Evolutionary conservation across 2,797 vertebrate genomes (phyloP).

Genomic region (Gadopsis marmoratus): DNA sequence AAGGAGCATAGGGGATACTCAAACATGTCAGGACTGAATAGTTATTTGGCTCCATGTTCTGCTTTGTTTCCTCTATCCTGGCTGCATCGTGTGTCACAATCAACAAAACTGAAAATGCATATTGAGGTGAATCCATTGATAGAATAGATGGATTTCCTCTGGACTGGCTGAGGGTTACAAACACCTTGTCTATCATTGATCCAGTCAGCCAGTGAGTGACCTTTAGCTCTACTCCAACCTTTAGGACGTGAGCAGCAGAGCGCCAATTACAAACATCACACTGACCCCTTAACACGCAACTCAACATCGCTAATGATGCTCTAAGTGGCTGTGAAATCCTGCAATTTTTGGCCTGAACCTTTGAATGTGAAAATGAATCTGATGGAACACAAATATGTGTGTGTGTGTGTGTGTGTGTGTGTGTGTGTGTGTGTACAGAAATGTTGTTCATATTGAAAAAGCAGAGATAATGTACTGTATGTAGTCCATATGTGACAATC

Average conservation of each 20-base stretch:
- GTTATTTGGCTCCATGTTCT: background rate
- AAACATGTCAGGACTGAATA: background rate
- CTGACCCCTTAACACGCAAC: conserved; percentile 23
- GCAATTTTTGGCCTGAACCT: conserved; percentile 10
- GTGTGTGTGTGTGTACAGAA: background rate
- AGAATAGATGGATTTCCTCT: conserved; percentile 20
- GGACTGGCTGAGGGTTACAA: background rate
- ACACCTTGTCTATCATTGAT: conserved; percentile 61
- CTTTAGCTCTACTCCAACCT: conserved; percentile 74
- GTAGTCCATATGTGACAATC: background rate
- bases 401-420: conserved; percentile 7
- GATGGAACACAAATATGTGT: background rate
- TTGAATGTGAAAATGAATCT: conserved; percentile 29
- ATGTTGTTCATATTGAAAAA: too few species aligned
- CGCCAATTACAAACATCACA: conserved; percentile 66
- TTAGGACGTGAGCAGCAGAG: conserved; percentile 42
- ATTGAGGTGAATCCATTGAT: conserved; percentile 39
- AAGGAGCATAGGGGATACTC: background rate
- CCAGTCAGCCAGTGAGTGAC: conserved; percentile 38
- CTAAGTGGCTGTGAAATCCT: conserved; percentile 44
- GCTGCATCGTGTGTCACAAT: background rate
- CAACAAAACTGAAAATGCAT: conserved; percentile 35
- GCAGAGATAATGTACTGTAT: too few species aligned
- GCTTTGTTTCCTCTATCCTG: background rate
- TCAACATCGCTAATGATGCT: conserved; percentile 59